A percentile compares a stretch with the other conserved stretches of the same genome.
Conservation (phyloP, 2,113 vertebrate species). For the Anarhynchus alexandrinus region DNA sequence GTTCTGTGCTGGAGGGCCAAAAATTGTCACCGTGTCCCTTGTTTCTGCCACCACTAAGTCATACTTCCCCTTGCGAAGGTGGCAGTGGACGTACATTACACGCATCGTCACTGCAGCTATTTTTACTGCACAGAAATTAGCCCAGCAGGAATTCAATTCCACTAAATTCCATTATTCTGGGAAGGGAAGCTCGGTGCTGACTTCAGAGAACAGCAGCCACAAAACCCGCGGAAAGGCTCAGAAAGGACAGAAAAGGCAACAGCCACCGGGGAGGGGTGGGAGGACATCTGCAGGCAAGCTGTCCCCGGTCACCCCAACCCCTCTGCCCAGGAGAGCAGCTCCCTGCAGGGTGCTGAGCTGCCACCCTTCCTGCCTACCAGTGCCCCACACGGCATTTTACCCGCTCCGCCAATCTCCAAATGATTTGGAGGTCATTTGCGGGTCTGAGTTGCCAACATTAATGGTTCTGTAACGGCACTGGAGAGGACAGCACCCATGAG, state of each 20-base stretch:
- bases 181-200: not conserved
- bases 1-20: not conserved
- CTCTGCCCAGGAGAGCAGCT: not conserved
- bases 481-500: accelerated
- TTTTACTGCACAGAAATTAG: slow-evolving; percentile 25
- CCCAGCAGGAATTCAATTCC: not conserved
- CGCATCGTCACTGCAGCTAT: not conserved
- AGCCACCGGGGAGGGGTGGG: not conserved
- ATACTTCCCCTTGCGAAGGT: not conserved
- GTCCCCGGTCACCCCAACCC: accelerated
- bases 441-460: not conserved
- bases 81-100: not conserved
- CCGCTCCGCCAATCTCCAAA: accelerated
- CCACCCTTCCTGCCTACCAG: not conserved
- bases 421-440: accelerated
- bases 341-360: accelerated
- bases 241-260: not conserved
- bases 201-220: not conserved
- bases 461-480: accelerated
- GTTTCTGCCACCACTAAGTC: not conserved
- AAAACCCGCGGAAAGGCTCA: not conserved
- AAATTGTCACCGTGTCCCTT: not conserved
- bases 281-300: accelerated
- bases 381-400: accelerated
- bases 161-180: not conserved